These are phyloP conservation scores for Rhea americana DNA, from an alignment of 2,113 vertebrate species.

Conservation along the genomic window DNA sequence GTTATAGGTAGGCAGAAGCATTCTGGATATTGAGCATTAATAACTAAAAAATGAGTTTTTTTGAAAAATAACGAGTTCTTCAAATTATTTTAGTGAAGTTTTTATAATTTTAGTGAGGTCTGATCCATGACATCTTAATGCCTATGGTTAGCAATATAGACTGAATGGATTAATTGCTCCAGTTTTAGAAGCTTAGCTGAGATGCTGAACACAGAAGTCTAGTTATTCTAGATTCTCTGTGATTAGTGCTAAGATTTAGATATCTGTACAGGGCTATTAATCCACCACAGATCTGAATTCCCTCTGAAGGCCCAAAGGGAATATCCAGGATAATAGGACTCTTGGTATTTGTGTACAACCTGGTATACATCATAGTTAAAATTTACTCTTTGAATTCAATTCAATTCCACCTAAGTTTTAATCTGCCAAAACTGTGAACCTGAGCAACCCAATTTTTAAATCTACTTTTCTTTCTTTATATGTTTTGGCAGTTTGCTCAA, in stretches of 20 bases:
- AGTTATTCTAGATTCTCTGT: background rate
- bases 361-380: background rate
- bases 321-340: background rate
- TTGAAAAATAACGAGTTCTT: background rate
- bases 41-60: background rate
- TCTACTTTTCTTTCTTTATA: background rate
- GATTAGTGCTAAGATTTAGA: background rate
- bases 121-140: background rate
- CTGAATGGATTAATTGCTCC: background rate
- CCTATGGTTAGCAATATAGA: background rate
- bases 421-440: background rate
- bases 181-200: background rate
- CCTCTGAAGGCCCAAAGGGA: accelerated
- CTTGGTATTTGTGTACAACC: background rate
- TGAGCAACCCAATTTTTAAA: background rate
- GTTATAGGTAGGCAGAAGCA: background rate
- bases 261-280: background rate
- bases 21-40: background rate
- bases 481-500: background rate
- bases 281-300: background rate
- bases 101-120: background rate
- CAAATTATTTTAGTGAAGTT: background rate
- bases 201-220: background rate
- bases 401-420: background rate
- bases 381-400: background rate